Evolutionary conservation across 2,113 vertebrate species (phyloP).

Genomic region (Colinus virginianus): DNA sequence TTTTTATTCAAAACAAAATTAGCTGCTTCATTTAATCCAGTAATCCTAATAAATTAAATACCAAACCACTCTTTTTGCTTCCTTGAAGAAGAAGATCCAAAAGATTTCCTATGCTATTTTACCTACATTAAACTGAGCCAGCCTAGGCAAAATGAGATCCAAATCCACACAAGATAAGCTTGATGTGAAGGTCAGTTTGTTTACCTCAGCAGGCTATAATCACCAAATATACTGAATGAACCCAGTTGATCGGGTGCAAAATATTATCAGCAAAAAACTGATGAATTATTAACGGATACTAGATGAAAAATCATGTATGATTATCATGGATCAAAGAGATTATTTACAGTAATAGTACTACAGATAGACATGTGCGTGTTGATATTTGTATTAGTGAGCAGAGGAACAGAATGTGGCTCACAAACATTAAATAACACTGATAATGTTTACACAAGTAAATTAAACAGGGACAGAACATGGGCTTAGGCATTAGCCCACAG

Average conservation of each 20-base stretch:
- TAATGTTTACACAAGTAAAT: not conserved
- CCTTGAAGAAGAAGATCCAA: not conserved
- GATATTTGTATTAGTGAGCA: not conserved
- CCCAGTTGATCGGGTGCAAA: not conserved
- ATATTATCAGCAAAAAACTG: not conserved
- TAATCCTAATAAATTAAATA: conserved; percentile 1
- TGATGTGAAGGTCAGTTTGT: not conserved
- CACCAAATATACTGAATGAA: not conserved
- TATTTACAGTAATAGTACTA: not conserved
- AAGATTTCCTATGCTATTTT: not conserved
- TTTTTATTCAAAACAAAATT: conserved; percentile 7
- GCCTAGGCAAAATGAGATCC: not conserved
- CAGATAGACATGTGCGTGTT: not conserved
- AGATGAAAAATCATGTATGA: not conserved
- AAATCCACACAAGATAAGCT: not conserved
- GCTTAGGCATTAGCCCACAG: not conserved
- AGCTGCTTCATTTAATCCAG: conserved; percentile 9
- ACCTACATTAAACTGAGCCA: not conserved
- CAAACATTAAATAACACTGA: not conserved
- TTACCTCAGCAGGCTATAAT: not conserved
- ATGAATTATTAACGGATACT: not conserved
- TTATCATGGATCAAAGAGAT: not conserved
- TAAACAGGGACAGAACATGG: not conserved
- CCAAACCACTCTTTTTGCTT: not conserved
- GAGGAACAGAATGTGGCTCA: not conserved